Evolutionary conservation across 2,888 invertebrate genomes (phyloP), one percentile per base, ranked within the genome.

Genomic region (Leucophenga montana): DNA sequence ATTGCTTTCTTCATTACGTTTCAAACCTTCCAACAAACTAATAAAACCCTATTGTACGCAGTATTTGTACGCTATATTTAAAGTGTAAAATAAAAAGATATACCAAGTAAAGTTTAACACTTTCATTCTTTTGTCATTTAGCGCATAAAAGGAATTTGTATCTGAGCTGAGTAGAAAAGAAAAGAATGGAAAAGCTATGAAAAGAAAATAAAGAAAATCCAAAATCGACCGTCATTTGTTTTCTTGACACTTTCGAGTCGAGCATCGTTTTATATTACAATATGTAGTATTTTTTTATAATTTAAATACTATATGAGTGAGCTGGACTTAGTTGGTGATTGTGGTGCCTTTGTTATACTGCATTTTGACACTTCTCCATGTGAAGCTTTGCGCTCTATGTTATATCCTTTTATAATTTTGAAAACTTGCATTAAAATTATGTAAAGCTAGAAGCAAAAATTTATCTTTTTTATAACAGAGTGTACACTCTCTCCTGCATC

Each of bases 201-300:
- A 50, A 50, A 50, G 22, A 59, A 59, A 59, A 59, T 27, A 59
- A 59, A 59, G 31, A 22, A 59, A 59, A 59, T 33, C 33, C 27
- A 31, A 50, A 50, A 50, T 59, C 31, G 78, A 81, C 83, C 81
- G 81, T 83, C 81, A 81, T 81, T 81, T 81, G 83, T 83, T 81
- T 81, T 83, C 78, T 76, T 80, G 81, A 81, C 81, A 81, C 76
- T 81, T 81, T 76, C n/a, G 80, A 80, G 62, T 62, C 39, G 13
- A 61, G 39, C 33, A 46, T 50, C 5, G 39, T 61, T 61, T 33
- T 61, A 61, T 61, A 61, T 61, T 61, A 27, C 27, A 27, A 4
- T 3, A 27, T 3, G 27, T 39, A 11, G 3, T 39, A 39, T 39
- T 39, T 39, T 39, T 33, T 31, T 56, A 5, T 22, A 22, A 18